A percentile compares a stretch with the other conserved stretches of the same genome.
phyloP scores from a whole-genome alignment of 2,797 vertebrate genomes.

The Astyanax mexicanus region DNA sequence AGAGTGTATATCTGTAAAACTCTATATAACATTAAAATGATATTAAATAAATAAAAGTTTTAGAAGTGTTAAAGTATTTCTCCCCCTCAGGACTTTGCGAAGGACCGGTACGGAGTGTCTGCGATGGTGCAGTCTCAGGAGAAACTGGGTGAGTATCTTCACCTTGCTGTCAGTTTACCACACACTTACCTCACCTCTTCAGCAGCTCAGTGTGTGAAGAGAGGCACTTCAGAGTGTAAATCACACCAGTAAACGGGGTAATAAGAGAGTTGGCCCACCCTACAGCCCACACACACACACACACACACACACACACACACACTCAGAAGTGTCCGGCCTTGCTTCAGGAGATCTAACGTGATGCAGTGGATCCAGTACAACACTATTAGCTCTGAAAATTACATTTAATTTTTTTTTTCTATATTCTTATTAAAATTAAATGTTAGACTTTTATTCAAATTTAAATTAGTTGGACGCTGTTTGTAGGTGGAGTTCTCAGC shows the following conservation, averaged over 20 bases:
- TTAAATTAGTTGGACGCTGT: not conserved
- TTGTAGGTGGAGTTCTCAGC: not conserved
- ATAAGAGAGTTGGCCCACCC: conserved; percentile 54
- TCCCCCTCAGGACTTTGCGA: conserved; percentile 90
- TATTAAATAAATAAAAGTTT: too few species aligned
- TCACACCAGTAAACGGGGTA: conserved; percentile 49
- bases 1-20: too few species aligned
- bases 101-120: conserved; percentile 91
- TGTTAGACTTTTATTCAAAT: too few species aligned
- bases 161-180: conserved; percentile 1
- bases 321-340: not conserved
- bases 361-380: not conserved
- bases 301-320: not conserved
- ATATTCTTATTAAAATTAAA: too few species aligned
- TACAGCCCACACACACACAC: conserved; percentile 10
- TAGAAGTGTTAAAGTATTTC: conserved; percentile 12
- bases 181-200: not conserved
- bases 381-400: too few species aligned
- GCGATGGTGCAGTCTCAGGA: conserved; percentile 95
- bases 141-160: conserved; percentile 88
- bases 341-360: not conserved
- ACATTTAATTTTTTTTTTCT: too few species aligned
- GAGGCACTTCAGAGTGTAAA: not conserved
- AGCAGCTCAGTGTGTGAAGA: conserved; percentile 58
- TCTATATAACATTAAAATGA: too few species aligned